Base-by-base conservation (phyloP, 2,888 invertebrate species). In the Tolmerus cingulatus region DNA sequence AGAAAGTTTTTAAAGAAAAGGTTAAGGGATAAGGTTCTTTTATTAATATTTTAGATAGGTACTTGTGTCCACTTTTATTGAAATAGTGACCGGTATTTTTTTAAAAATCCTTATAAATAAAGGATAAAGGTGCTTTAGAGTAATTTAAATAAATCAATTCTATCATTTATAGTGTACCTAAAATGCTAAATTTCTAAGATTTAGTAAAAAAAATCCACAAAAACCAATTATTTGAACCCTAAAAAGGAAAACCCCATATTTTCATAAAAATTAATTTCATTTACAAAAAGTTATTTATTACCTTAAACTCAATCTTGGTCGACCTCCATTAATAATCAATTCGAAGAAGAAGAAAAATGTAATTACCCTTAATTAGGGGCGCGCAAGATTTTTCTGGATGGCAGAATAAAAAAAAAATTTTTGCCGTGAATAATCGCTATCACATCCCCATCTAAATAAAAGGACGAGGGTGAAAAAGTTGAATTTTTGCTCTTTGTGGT, bases 291-390 rank as follows among this genome's bases (percentile, higher is more conserved):
- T 74, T 74, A 85, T 85, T 85, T 85, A 85, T 85, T 19, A 85
- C 74, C 43, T 14, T 40, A 23, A 55, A 85, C 85, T 85, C 55
- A 74, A 85, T 85, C 74, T 85, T 74, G 23, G 74, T 12, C 40
- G 74, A 74, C 85, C 85, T 85, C 85, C 85, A 85, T 85, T 85
- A 85, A 85, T 85, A 85, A 85, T 85, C 85, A 85, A 85, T 85
- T 85, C 40, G n/a, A 74, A 84, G 43, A 85, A 74, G 37, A 85
- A 74, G 85, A 85, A 74, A 74, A 85, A 85, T 85, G 85, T 85
- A 85, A 85, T 85, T 85, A 85, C 85, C 74, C 85, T 85, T 85
- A 85, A 85, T 85, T 85, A 85, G 74, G 82, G 85, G 40, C 46
- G 34, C 85, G 16, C 43, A 85, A 85, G 85, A 85, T 85, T 85